These are phyloP conservation scores for Sterrhoptilus dennistouni DNA, from an alignment of 2,113 vertebrate genomes.

Conservation along the genomic window DNA sequence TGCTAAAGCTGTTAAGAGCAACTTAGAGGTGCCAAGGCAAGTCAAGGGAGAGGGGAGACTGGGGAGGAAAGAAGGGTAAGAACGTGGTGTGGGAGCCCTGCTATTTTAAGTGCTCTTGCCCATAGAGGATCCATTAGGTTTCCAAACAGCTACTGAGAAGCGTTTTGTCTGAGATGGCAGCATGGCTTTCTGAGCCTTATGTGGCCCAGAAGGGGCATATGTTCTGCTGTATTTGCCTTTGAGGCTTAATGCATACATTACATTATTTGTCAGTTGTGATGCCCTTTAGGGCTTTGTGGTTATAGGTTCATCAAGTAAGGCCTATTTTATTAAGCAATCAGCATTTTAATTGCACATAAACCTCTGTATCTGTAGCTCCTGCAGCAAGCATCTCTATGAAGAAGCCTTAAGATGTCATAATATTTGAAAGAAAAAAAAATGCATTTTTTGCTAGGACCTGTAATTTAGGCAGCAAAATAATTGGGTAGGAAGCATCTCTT, in stretches of 20 bases:
- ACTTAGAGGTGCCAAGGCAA: background rate
- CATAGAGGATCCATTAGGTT: background rate
- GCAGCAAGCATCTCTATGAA: background rate
- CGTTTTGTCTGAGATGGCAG: background rate
- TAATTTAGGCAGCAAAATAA: constrained; percentile 51
- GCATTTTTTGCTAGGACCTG: constrained; percentile 5
- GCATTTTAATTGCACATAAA: background rate
- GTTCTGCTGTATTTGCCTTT: background rate
- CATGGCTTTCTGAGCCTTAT: background rate
- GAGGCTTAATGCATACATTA: background rate
- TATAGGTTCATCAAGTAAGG: background rate
- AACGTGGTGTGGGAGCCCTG: background rate
- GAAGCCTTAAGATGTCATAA: constrained; percentile 20
- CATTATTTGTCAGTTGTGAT: background rate
- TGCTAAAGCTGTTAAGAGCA: background rate
- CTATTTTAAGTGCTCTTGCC: background rate
- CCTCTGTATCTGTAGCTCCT: background rate
- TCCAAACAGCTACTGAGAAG: background rate
- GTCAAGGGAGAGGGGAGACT: background rate
- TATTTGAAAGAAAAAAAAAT: constrained; percentile 26
- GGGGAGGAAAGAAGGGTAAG: background rate
- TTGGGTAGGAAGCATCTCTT: constrained; percentile 16
- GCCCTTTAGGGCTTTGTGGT: background rate
- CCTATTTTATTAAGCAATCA: background rate
- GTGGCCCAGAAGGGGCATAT: background rate